Conservation (phyloP, 2,113 vertebrate species). For the Solenodon paradoxus region DNA sequence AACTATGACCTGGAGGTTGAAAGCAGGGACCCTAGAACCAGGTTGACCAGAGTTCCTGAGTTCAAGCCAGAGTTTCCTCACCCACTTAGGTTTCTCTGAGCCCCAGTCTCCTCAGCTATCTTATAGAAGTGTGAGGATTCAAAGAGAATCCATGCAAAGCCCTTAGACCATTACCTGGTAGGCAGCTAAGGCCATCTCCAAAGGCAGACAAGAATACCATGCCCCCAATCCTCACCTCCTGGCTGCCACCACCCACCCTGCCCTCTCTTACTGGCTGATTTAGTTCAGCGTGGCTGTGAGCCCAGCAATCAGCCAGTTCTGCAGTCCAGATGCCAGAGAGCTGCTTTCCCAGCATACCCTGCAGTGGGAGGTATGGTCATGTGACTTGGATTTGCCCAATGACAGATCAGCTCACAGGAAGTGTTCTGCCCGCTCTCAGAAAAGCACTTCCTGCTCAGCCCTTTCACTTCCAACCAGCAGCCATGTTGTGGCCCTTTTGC, state of each 20-base stretch:
- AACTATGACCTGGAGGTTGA: neutral
- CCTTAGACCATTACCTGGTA: neutral
- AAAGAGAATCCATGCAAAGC: neutral
- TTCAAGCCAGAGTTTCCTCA: fast-evolving
- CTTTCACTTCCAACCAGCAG: neutral
- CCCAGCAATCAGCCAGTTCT: fast-evolving
- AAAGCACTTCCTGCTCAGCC: neutral
- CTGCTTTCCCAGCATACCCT: neutral
- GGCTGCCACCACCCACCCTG: no score
- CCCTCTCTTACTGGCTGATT: neutral
- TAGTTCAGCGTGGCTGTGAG: neutral
- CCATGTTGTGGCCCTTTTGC: neutral
- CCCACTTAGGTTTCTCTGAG: neutral
- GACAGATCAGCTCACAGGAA: neutral
- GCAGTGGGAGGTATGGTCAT: neutral
- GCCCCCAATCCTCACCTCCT: no score
- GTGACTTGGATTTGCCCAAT: neutral
- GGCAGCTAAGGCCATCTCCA: fast-evolving
- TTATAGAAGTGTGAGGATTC: neutral
- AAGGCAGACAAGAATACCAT: neutral
- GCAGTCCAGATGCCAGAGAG: neutral
- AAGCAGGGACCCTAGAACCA: neutral
- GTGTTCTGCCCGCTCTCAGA: neutral
- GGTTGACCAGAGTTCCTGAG: neutral
- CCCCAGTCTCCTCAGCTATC: neutral